Evolutionary conservation across 2,113 vertebrate genomes (phyloP).

Genomic region (Scatophagus argus): DNA sequence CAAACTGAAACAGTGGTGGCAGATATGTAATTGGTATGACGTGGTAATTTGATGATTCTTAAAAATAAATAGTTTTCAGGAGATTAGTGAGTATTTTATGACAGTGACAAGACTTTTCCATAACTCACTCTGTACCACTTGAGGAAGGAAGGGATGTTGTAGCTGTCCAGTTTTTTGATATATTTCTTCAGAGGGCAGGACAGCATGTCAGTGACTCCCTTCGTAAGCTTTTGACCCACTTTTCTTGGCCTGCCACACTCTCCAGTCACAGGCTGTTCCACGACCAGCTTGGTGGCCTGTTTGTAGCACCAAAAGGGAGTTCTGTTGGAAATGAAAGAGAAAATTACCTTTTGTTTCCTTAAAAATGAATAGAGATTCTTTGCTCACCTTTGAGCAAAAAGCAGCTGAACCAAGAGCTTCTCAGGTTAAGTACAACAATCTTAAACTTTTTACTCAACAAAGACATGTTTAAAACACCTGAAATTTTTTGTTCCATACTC

Average conservation of each 20-base stretch:
- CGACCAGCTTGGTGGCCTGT: conserved; percentile 62
- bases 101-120: not conserved
- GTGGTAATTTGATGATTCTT: too few relatives aligned
- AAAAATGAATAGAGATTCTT: too few relatives aligned
- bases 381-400: not conserved
- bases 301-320: conserved; percentile 69
- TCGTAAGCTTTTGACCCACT: not conserved
- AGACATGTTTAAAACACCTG: not conserved
- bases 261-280: conserved; percentile 32
- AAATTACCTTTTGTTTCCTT: too few relatives aligned
- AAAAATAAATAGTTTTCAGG: too few relatives aligned
- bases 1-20: too few relatives aligned
- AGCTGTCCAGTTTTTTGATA: conserved; percentile 72
- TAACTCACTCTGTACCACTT: conserved; percentile 90
- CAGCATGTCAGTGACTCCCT: conserved; percentile 66
- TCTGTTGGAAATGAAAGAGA: conserved; percentile 47
- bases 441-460: not conserved
- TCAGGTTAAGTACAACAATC: not conserved
- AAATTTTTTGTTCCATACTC: too few relatives aligned
- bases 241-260: conserved; percentile 48
- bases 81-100: not conserved
- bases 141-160: conserved; percentile 77
- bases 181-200: conserved; percentile 84
- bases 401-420: not conserved
- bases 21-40: too few relatives aligned